Evolutionary conservation across 2,797 vertebrate species (phyloP), one percentile per base, ranked within the genome.

Genomic region (Eupleurogrammus muticus): DNA sequence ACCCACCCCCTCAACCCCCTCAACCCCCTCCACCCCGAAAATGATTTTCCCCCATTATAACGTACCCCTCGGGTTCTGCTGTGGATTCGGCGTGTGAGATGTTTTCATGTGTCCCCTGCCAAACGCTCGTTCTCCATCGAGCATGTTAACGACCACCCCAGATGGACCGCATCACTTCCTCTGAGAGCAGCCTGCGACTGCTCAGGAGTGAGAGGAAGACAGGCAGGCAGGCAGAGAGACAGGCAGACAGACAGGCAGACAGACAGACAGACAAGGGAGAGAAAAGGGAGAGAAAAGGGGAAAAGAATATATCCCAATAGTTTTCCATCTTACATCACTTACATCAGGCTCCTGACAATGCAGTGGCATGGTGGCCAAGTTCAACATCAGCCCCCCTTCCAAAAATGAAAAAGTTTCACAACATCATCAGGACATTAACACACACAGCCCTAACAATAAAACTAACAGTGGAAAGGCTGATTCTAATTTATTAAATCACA

Each of bases 131-230:
- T 82, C 71, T 82, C 78, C 6, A 19, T 66, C n/a, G 76, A 77
- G 70, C 77, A 57, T 72, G 80, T 75, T 90, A 90, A 91, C 68
- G 79, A 89, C 86, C 88, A 84, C 85, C 86, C 74, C 89, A 91
- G 87, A 90, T 87, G 88, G 88, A 75, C 85, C 48, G 75, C 81
- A 67, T 89, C 82, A 77, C 84, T 87, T 90, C 81, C 84, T 89
- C 56, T 34, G 70, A 82, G 70, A 67, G 76, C 63, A 28, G 82
- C 60, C 76, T 74, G 78, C 50, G 46, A 73, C 52, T 2, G 70
- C 77, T 90, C 86, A 77, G 34, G 73, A 36, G 66, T 69, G 55
- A 63, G 52, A 60, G 67, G 51, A 10, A 66, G 59, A 75, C 4
- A 5, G 36, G 5, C 11, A 60, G 34, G 42, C 4, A 12, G 65